These are phyloP conservation scores for Sylvilagus floridanus DNA, from an alignment of 2,797 vertebrate genomes.

Conservation along the genomic window DNA sequence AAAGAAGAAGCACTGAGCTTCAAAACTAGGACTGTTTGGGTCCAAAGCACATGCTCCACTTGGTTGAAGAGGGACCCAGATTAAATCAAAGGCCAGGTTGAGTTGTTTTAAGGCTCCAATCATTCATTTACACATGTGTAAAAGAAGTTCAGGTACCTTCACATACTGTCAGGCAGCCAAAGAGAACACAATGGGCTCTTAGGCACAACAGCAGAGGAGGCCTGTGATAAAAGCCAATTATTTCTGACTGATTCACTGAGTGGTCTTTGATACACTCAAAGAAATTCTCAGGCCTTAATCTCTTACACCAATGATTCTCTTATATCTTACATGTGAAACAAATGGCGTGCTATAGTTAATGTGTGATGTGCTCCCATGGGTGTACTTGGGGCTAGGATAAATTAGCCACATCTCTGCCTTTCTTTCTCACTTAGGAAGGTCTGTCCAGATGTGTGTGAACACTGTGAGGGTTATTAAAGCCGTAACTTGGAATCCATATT, in stretches of 20 bases:
- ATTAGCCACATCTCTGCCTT: background rate
- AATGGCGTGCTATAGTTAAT: background rate
- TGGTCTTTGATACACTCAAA: background rate
- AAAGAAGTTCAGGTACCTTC: background rate
- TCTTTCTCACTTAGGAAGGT: background rate
- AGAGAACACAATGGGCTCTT: background rate
- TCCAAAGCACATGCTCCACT: background rate
- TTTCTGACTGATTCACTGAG: conserved; percentile 5
- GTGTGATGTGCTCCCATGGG: background rate
- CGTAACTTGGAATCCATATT: background rate
- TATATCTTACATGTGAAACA: background rate
- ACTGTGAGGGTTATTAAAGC: background rate
- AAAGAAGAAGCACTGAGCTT: background rate
- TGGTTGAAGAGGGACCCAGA: background rate
- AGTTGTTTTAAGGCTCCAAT: background rate
- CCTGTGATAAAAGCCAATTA: background rate
- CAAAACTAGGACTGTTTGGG: background rate
- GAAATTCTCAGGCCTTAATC: background rate
- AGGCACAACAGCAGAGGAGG: background rate
- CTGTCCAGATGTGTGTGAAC: background rate
- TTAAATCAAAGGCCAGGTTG: conserved; percentile 26
- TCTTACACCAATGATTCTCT: background rate
- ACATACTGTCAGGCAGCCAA: background rate
- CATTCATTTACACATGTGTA: background rate
- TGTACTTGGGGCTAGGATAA: background rate